Percentiles rank a stretch among this genome's conserved stretches.
These are phyloP conservation scores for Dryococelus australis DNA, from an alignment of 2,888 invertebrate genomes.

Conservation along the genomic window DNA sequence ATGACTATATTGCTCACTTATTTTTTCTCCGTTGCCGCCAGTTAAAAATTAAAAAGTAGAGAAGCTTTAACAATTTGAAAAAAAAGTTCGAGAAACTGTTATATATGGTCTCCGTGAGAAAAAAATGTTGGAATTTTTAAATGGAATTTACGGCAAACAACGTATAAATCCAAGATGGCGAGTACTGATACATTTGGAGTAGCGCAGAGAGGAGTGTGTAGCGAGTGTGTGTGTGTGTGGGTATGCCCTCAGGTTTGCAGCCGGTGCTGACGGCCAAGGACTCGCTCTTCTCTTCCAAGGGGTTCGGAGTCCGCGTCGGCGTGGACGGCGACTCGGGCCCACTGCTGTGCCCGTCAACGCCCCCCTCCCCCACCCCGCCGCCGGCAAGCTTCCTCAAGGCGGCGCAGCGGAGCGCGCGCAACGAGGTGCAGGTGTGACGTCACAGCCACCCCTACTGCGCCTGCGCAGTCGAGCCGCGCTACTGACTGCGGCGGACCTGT, in stretches of 20 bases:
- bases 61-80: too few relatives aligned
- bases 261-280: constrained; percentile 64
- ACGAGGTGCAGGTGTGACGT: constrained; percentile 72
- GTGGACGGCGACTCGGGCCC: constrained; percentile 56
- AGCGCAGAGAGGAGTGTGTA: too few relatives aligned
- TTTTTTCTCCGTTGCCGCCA: too few relatives aligned
- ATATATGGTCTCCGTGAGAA: too few relatives aligned
- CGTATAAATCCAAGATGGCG: too few relatives aligned
- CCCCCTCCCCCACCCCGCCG: constrained; percentile 49
- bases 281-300: background rate
- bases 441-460: constrained; percentile 57
- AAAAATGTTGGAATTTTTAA: too few relatives aligned
- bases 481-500: background rate
- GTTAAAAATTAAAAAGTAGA: too few relatives aligned
- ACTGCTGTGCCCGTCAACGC: constrained; percentile 54
- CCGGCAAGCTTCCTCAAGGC: constrained; percentile 40
- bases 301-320: constrained; percentile 60
- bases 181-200: too few relatives aligned
- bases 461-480: background rate
- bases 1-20: too few relatives aligned
- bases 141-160: too few relatives aligned
- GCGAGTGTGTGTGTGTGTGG: too few relatives aligned
- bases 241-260: constrained; percentile 61
- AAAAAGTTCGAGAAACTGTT: too few relatives aligned
- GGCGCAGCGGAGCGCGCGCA: constrained; percentile 55